Evolutionary conservation across 2,113 vertebrate species (phyloP).

Genomic region (Climacteris rufus): DNA sequence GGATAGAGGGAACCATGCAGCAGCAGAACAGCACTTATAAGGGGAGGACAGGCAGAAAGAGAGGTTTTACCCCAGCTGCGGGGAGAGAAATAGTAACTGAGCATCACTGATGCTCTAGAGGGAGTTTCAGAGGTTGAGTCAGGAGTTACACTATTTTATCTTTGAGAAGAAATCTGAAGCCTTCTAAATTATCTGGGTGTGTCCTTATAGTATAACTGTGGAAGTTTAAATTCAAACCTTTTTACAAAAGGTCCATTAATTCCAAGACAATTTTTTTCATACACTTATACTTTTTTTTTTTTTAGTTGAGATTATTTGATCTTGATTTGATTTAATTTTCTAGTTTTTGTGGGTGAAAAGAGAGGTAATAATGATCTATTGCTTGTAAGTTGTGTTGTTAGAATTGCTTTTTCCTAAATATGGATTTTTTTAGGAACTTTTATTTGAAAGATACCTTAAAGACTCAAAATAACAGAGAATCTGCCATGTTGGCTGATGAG

Average conservation of each 20-base stretch:
- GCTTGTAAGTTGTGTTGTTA: background rate
- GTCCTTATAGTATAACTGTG: background rate
- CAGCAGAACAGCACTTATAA: background rate
- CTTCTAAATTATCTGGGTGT: background rate
- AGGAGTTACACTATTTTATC: background rate
- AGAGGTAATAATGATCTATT: background rate
- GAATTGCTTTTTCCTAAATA: background rate
- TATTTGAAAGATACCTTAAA: background rate
- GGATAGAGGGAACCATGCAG: background rate
- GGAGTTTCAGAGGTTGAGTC: background rate
- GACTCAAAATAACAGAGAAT: background rate
- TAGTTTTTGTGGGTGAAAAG: background rate
- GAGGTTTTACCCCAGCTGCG: background rate
- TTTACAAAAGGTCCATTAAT: background rate
- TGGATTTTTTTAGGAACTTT: background rate
- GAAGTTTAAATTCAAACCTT: background rate
- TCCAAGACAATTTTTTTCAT: background rate
- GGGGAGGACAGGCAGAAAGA: conserved; percentile 6
- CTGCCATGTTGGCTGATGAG: fast-evolving
- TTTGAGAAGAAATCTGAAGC: background rate
- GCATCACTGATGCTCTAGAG: background rate
- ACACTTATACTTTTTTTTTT: background rate
- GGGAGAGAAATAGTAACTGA: background rate
- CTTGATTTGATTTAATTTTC: background rate
- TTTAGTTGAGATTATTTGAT: background rate